Conservation (phyloP, 2,113 vertebrate genomes). For the Genyomyrus donnyi region DNA sequence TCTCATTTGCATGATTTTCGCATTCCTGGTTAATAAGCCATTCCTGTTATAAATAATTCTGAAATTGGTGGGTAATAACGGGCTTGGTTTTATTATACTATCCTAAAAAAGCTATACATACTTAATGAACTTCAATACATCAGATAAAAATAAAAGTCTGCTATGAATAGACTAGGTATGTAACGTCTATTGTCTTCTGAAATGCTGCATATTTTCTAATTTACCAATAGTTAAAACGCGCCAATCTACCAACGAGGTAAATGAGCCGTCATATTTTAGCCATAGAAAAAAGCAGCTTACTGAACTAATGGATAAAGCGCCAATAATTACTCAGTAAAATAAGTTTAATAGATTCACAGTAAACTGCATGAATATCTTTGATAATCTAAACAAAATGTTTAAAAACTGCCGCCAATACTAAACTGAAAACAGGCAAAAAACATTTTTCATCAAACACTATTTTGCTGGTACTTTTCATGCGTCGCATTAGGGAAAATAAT, state of each 20-base stretch:
- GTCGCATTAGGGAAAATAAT: neutral
- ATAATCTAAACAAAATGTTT: conserved; percentile 7
- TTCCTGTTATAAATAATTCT: conserved; percentile 76
- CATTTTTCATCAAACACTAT: neutral
- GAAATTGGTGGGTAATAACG: conserved; percentile 80
- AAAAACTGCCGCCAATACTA: neutral
- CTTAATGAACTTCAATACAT: conserved; percentile 29
- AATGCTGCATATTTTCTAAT: conserved; percentile 27
- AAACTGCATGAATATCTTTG: conserved; percentile 31
- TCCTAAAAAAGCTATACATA: conserved; percentile 34
- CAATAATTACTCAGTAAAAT: conserved; percentile 30
- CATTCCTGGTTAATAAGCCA: conserved; percentile 82
- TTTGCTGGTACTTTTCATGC: neutral
- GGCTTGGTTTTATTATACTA: conserved; percentile 46
- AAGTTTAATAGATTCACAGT: conserved; percentile 26
- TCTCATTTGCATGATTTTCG: conserved; percentile 74
- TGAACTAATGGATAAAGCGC: conserved; percentile 24
- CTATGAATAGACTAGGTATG: conserved; percentile 5
- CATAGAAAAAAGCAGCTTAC: conserved; percentile 17
- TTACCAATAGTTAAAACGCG: conserved; percentile 24
- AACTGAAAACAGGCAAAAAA: neutral
- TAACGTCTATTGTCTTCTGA: conserved; percentile 16
- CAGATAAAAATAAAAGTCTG: conserved; percentile 21
- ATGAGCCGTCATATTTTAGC: conserved; percentile 24
- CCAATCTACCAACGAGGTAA: conserved; percentile 19